phyloP scores from a whole-genome alignment of 1,140 invertebrate genomes.

The Temnothorax curvispinosus region DNA sequence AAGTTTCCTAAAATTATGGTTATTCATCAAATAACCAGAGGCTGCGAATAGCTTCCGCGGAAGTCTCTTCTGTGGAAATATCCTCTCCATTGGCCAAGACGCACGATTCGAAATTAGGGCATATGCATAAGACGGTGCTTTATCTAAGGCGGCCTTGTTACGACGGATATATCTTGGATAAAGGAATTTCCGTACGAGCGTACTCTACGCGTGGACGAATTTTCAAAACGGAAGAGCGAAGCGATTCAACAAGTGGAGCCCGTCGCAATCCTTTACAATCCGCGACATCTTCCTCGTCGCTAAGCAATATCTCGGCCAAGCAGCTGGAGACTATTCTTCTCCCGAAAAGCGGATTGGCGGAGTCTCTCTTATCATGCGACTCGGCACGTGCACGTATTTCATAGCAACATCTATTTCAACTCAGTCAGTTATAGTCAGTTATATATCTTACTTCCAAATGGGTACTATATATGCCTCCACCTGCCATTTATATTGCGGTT shows the following conservation, averaged over 20 bases:
- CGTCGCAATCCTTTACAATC: slow-evolving; percentile 58
- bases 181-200: slow-evolving; percentile 15
- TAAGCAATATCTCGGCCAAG: slow-evolving; percentile 57
- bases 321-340: slow-evolving; percentile 56
- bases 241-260: slow-evolving; percentile 56
- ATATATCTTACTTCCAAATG: slow-evolving; percentile 30
- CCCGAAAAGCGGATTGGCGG: slow-evolving; percentile 51
- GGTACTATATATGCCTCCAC: neutral
- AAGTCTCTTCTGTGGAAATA: neutral
- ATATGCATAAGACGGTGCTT: neutral
- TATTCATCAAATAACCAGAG: slow-evolving; percentile 14
- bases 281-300: slow-evolving; percentile 58
- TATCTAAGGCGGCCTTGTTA: slow-evolving; percentile 29
- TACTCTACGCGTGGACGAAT: slow-evolving; percentile 16
- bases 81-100: neutral
- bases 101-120: neutral
- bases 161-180: slow-evolving; percentile 13
- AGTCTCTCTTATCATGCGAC: slow-evolving; percentile 58
- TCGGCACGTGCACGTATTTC: slow-evolving; percentile 50
- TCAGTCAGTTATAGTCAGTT: slow-evolving; percentile 34
- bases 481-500: slow-evolving; percentile 5
- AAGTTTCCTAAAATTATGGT: neutral
- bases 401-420: slow-evolving; percentile 44
- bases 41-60: neutral
- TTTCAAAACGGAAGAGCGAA: slow-evolving; percentile 56